phyloP scores from a whole-genome alignment of 2,888 invertebrate species.

The Micoletzkya japonica region DNA sequence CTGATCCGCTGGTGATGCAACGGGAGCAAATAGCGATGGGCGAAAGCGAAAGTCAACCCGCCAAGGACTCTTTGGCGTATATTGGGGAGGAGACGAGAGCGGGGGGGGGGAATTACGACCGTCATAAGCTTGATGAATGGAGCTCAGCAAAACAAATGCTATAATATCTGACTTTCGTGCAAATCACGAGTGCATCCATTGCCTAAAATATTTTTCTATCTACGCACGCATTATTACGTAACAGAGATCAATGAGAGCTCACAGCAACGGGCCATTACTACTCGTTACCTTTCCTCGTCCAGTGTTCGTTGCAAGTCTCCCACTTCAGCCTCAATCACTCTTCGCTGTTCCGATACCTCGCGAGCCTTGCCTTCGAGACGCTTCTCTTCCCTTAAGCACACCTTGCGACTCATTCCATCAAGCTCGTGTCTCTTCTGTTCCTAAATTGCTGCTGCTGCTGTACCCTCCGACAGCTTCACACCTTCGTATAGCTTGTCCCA shows the following conservation, averaged over 20 bases:
- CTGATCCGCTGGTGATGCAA: no score
- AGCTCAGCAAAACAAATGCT: background rate
- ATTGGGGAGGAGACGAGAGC: no score
- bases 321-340: conserved; percentile 6
- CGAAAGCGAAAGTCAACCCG: no score
- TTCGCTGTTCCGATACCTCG: conserved; percentile 3
- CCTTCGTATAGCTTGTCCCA: no score
- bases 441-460: background rate
- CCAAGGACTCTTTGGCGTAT: no score
- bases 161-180: background rate
- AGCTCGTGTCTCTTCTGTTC: background rate
- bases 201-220: no score
- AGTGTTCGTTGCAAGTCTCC: background rate
- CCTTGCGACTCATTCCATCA: background rate
- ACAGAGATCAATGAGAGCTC: background rate
- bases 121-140: no score
- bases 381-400: conserved; percentile 9
- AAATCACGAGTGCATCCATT: no score
- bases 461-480: no score
- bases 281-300: background rate
- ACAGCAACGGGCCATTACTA: background rate
- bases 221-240: background rate
- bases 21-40: no score
- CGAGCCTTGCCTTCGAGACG: background rate
- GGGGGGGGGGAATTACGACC: no score